Base-by-base conservation (phyloP, 2,797 vertebrate species). In the Pachyuromys duprasi region DNA sequence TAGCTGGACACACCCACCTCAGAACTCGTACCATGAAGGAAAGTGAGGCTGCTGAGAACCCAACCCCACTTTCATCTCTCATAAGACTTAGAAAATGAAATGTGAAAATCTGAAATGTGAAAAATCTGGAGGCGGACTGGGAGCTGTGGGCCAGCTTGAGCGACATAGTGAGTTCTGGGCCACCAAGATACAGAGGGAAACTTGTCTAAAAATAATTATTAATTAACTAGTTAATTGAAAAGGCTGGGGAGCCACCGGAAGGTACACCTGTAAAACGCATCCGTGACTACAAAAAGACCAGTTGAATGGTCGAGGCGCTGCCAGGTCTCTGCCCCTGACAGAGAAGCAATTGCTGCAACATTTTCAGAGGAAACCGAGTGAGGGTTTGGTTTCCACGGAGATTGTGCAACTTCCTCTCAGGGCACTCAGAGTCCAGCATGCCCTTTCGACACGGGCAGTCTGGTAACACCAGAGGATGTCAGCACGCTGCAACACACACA, bases 321-420 rank as follows among this genome's bases (percentile, higher is more conserved):
- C 33, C 18, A 1, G 3, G 24, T 90, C 91, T 42, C 5, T 9
- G 5, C 1, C 14, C 36, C 65, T 12, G 5, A 24, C 3, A 74
- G 82, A 65, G 49, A 89, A 94, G 65, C 60, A 91, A 80, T 95
- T 91, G 57, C 67, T 93, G 94, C 72, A 95, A 62, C 86, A 22
- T 65, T 94, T 96, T 95, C 91, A n/a, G 0, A 94, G 94, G 96
- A 97, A 97, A 92, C 89, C 63, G 87, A 65, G 86, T 33, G 12
- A 86, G 84, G 83, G 91, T 72, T 96, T 95, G 87, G 96, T 95
- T 97, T 94, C 91, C 89, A 95, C 60, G 72, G 31, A 36, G 20
- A 69, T 69, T 93, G 86, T 94, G 94, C 67, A 94, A 96, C 94
- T 97, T 97, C 94, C 97, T 93, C 60, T 89, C 55, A 81, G 93